These are phyloP conservation scores for Sesia bembeciformis DNA, from an alignment of 2,888 invertebrate genomes.

Conservation along the genomic window DNA sequence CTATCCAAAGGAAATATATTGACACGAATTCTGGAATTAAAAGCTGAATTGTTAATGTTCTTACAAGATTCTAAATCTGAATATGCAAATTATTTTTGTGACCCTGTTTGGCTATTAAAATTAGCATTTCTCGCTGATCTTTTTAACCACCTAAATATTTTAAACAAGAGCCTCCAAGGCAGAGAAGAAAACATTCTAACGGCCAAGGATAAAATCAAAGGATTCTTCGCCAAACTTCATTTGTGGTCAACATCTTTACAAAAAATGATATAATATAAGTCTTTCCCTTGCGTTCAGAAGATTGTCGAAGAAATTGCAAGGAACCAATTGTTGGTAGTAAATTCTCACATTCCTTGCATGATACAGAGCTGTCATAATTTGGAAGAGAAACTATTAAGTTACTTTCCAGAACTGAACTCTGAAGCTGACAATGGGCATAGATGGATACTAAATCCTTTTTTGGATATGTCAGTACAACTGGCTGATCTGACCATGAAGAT, in stretches of 20 bases:
- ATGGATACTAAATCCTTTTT: no score
- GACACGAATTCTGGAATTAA: constrained; percentile 15
- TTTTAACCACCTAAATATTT: constrained; percentile 13
- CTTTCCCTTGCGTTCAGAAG: no score
- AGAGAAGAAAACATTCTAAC: constrained; percentile 15
- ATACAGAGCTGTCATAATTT: no score
- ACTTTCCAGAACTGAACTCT: no score
- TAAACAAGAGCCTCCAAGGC: constrained; percentile 13
- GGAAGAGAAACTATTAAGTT: no score
- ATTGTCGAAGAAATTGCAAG: no score
- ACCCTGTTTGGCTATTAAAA: constrained; percentile 16
- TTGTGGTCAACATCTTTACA: constrained; percentile 12
- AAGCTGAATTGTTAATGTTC: constrained; percentile 9
- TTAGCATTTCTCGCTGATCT: constrained; percentile 17
- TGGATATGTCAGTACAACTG: no score
- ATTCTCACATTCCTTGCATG: no score
- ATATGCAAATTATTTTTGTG: constrained; percentile 4
- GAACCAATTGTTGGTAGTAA: no score
- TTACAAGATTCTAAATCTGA: constrained; percentile 8
- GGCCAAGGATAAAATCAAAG: constrained; percentile 11
- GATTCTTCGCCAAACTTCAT: constrained; percentile 2
- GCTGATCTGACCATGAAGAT: no score
- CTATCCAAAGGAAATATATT: constrained; percentile 13
- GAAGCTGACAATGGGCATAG: no score
- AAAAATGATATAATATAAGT: no score